Base-by-base conservation (phyloP, 2,797 vertebrate species). In the Pantherophis alleghaniensis region DNA sequence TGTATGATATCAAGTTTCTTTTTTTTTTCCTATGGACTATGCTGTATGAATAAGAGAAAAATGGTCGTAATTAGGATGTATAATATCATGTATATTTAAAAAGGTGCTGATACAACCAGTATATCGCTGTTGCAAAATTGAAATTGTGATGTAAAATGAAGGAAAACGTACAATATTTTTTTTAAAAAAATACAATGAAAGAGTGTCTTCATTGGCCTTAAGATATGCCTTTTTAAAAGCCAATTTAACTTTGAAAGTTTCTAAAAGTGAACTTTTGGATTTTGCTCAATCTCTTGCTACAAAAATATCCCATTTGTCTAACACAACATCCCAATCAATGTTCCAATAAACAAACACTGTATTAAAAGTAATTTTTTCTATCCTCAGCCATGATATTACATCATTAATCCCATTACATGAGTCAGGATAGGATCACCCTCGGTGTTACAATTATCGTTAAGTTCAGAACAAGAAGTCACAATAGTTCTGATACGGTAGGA, bases 331-430 rank as follows among this genome's bases (percentile, higher is more conserved):
- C 60, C 63, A 53, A 89, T 92, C 56, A 69, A 89, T 89, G 57
- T 89, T 89, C 18, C 69, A 61, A 86, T 74, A 89, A 63, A 7
- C 11, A 18, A 89, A 10, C 22, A 63, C 56, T 93, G 59, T n/a
- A 87, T 94, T 0, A 0, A 95, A 96, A 96, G 95, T 91, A 93
- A 59, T 56, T 83, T n/a, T 93, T 89, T 86, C 47, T 57, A 69
- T 59, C 53, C 28, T 61, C 14, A 74, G 32, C 42, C 37, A 16
- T 37, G 87, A 47, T 60, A 87, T 92, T 61, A 74, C 28, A 90
- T 90, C 88, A 32, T 95, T 96, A 95, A 93, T 93, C 79, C 5
- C 1, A 94, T 94, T 92, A 94, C 95, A 94, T 93, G 94, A 97
- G 60, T 95, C 95, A 95, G 83, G 94, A 92, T 74, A 96, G 91